Evolutionary conservation across 2,888 invertebrate genomes (phyloP).

Genomic region (Hydraecia micacea): DNA sequence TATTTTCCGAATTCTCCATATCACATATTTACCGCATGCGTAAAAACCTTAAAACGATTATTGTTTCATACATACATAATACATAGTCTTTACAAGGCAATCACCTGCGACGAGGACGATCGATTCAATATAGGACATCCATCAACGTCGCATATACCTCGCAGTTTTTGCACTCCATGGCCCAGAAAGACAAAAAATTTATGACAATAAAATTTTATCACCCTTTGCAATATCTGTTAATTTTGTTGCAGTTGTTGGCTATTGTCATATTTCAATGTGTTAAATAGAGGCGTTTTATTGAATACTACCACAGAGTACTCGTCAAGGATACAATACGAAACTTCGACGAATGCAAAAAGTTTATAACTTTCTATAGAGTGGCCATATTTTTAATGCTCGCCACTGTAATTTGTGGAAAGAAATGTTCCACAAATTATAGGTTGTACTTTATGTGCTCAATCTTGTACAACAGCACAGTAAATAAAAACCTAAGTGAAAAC

Average conservation of each 20-base stretch:
- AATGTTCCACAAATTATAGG: neutral
- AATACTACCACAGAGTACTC: neutral
- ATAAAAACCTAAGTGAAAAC: neutral
- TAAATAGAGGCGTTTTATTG: conserved; percentile 31
- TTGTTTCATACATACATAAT: neutral
- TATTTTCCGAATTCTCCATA: neutral
- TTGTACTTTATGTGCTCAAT: neutral
- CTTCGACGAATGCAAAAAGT: neutral
- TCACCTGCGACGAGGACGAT: conserved; percentile 60
- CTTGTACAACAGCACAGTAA: neutral
- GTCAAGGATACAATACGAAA: neutral
- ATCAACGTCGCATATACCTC: conserved; percentile 69
- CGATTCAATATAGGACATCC: conserved; percentile 68
- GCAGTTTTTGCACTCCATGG: conserved; percentile 59
- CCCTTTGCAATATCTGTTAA: conserved; percentile 24
- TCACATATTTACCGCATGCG: neutral
- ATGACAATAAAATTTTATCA: conserved; percentile 31
- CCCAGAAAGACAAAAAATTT: conserved; percentile 15
- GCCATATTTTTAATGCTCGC: conserved; percentile 3
- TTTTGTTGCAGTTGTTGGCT: conserved; percentile 33
- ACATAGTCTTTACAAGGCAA: conserved; percentile 30
- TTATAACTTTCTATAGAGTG: neutral
- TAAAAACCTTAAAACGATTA: neutral
- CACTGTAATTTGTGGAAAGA: conserved; percentile 22
- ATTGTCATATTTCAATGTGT: conserved; percentile 23